Conservation (phyloP, 2,797 vertebrate genomes). For the Varecia variegata region DNA sequence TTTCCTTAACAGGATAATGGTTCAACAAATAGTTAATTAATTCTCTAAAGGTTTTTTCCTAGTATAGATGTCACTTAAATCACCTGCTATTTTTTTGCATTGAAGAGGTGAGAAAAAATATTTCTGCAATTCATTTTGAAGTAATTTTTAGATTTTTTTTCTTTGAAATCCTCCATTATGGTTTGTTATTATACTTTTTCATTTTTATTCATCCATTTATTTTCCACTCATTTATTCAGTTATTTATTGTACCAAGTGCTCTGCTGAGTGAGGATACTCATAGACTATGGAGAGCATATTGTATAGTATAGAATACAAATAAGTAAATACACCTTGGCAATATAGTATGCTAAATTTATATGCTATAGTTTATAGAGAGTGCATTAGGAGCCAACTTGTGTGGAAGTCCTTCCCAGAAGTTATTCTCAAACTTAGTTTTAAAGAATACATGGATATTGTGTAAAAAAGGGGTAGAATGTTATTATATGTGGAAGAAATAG, state of each 20-base stretch:
- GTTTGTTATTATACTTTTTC: not conserved
- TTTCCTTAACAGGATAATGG: not conserved
- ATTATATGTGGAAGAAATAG: not conserved
- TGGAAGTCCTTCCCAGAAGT: not conserved
- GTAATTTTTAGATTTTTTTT: not conserved
- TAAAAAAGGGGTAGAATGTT: not conserved
- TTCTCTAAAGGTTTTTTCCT: slow-evolving; percentile 4
- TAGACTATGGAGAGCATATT: not conserved
- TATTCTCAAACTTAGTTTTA: not conserved
- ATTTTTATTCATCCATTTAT: not conserved
- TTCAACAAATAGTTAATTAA: not conserved
- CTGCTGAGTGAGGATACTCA: not conserved
- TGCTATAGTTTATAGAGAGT: not conserved
- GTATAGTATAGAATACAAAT: not conserved
- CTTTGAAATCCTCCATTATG: not conserved
- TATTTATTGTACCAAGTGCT: not conserved
- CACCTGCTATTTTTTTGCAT: not conserved
- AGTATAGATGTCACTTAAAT: not conserved
- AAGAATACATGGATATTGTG: not conserved
- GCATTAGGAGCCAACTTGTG: not conserved
- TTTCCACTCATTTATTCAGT: not conserved
- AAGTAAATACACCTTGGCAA: not conserved
- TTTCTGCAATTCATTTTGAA: not conserved
- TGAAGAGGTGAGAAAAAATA: not conserved
- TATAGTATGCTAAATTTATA: not conserved